A percentile compares a stretch with the other conserved stretches of the same genome.
These are phyloP conservation scores for Tachina lurida DNA, from an alignment of 2,888 invertebrate genomes.

Conservation along the genomic window DNA sequence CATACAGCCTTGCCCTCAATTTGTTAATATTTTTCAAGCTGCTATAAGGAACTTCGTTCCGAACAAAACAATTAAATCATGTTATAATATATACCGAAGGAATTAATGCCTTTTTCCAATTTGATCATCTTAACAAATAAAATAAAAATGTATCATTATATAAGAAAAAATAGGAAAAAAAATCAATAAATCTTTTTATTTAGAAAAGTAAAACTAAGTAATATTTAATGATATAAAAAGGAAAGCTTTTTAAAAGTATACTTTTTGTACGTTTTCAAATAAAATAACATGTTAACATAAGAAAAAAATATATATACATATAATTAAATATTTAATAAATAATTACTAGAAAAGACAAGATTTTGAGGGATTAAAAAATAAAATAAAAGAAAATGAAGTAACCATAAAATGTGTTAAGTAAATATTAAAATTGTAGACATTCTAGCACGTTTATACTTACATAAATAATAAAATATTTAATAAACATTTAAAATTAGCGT, in stretches of 20 bases:
- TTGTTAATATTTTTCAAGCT: too few relatives aligned
- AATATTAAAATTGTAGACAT: constrained; percentile 72
- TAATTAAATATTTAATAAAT: constrained; percentile 37
- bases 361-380: constrained; percentile 58
- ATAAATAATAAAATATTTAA: constrained; percentile 73
- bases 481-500: constrained; percentile 72
- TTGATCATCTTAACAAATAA: constrained; percentile 65
- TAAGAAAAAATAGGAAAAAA: constrained; percentile 59
- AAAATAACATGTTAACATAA: constrained; percentile 68
- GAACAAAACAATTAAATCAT: constrained; percentile 9
- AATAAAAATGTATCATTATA: constrained; percentile 58
- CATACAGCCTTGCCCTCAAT: too few relatives aligned
- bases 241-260: constrained; percentile 71
- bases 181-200: constrained; percentile 46
- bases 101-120: constrained; percentile 69
- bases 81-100: constrained; percentile 56
- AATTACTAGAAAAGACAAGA: constrained; percentile 39
- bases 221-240: constrained; percentile 59
- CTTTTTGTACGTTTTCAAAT: constrained; percentile 71
- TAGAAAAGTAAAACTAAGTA: constrained; percentile 37
- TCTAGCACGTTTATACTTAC: constrained; percentile 69
- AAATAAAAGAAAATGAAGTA: constrained; percentile 25
- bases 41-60: not conserved
- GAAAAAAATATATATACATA: constrained; percentile 60
- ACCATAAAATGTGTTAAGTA: constrained; percentile 64